phyloP scores from a whole-genome alignment of 2,113 vertebrate species.

The Rhizomys pruinosus region DNA sequence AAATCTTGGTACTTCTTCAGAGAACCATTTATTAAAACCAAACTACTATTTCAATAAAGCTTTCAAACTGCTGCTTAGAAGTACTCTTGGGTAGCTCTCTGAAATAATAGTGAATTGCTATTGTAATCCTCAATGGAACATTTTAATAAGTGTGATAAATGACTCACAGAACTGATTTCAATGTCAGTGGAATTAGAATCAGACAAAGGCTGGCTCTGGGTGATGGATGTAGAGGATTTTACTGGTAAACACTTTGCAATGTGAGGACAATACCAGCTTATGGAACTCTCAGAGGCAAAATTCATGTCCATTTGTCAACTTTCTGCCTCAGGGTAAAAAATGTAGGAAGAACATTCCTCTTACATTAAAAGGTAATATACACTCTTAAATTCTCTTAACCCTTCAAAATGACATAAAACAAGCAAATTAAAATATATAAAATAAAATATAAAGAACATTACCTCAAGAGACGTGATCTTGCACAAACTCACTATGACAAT shows the following conservation, averaged over 20 bases:
- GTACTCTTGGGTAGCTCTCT: constrained; percentile 84
- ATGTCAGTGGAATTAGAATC: constrained; percentile 83
- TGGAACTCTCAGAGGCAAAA: constrained; percentile 84
- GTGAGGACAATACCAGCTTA: constrained; percentile 83
- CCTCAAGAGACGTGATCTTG: background rate
- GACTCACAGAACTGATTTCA: constrained; percentile 89
- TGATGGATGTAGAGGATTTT: constrained; percentile 88
- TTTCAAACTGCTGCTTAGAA: constrained; percentile 90
- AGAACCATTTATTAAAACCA: constrained; percentile 84
- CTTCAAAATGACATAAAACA: constrained; percentile 61
- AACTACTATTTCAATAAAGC: constrained; percentile 86
- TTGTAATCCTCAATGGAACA: constrained; percentile 91
- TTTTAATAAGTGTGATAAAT: constrained; percentile 94
- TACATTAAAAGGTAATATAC: constrained; percentile 77
- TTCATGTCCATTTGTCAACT: constrained; percentile 85
- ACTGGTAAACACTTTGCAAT: constrained; percentile 84
- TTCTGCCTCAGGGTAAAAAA: constrained; percentile 77
- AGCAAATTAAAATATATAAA: background rate
- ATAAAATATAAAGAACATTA: background rate
- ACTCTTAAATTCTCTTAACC: constrained; percentile 49
- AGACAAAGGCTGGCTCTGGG: constrained; percentile 70
- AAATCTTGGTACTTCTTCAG: constrained; percentile 78
- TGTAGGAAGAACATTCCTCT: constrained; percentile 73
- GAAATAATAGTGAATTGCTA: constrained; percentile 92
- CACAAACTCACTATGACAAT: background rate